These are phyloP conservation scores for Melolontha melolontha DNA, from an alignment of 2,888 invertebrate species.

Conservation along the genomic window DNA sequence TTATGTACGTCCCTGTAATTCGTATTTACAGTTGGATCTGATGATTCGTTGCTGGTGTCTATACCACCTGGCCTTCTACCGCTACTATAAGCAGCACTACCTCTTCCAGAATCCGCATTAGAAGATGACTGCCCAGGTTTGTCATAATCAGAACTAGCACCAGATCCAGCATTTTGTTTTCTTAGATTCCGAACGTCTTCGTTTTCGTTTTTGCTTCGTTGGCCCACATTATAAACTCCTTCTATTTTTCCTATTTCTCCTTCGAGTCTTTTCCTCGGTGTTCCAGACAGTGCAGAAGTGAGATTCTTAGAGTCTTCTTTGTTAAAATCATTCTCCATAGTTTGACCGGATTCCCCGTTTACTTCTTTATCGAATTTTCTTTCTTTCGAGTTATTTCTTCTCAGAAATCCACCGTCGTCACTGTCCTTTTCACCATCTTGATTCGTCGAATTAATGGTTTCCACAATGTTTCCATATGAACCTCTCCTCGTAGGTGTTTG, in stretches of 20 bases:
- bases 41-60: slow-evolving; percentile 71
- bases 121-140: slow-evolving; percentile 80
- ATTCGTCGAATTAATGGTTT: slow-evolving; percentile 57
- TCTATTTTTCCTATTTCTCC: slow-evolving; percentile 65
- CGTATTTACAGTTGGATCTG: slow-evolving; percentile 64
- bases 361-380: slow-evolving; percentile 39
- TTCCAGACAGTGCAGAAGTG: slow-evolving; percentile 59
- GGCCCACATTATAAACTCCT: slow-evolving; percentile 72
- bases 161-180: slow-evolving; percentile 69
- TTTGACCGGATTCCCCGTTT: slow-evolving; percentile 43
- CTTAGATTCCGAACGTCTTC: slow-evolving; percentile 63
- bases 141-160: slow-evolving; percentile 80
- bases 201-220: slow-evolving; percentile 65
- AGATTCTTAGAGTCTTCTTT: slow-evolving; percentile 54
- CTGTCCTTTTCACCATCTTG: slow-evolving; percentile 69
- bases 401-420: slow-evolving; percentile 73
- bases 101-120: slow-evolving; percentile 83
- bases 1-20: slow-evolving; percentile 56
- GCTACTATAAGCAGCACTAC: slow-evolving; percentile 85
- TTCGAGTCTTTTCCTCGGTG: slow-evolving; percentile 59
- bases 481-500: slow-evolving; percentile 65
- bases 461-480: slow-evolving; percentile 73
- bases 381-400: slow-evolving; percentile 56
- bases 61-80: slow-evolving; percentile 71
- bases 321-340: slow-evolving; percentile 1